Evolutionary conservation across 2,797 vertebrate species (phyloP).

Genomic region (Anguilla anguilla): DNA sequence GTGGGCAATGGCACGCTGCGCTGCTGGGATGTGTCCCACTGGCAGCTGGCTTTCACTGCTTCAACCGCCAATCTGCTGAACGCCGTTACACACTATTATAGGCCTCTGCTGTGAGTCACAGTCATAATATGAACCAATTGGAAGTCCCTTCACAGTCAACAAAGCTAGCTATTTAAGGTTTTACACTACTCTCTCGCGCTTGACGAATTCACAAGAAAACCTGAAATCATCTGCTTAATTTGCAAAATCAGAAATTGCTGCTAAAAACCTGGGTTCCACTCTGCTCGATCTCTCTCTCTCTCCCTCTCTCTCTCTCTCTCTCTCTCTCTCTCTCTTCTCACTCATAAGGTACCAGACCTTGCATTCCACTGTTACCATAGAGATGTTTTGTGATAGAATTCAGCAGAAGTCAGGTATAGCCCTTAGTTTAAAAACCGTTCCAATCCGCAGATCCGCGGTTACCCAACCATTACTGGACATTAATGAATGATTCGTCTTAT

Average conservation of each 20-base stretch:
- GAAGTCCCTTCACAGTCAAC: not conserved
- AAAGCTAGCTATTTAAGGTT: constrained; percentile 1
- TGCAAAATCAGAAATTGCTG: not conserved
- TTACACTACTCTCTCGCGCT: not conserved
- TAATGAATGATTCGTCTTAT: constrained; percentile 69
- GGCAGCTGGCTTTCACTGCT: constrained; percentile 49
- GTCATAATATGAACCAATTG: not conserved
- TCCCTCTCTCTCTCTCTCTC: constrained; percentile 46
- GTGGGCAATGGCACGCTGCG: too few species aligned
- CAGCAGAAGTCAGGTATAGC: constrained; percentile 59
- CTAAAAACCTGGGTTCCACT: constrained; percentile 14
- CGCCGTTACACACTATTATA: not conserved
- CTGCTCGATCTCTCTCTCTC: constrained; percentile 49
- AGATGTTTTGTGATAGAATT: constrained; percentile 60
- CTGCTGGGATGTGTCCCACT: constrained; percentile 20
- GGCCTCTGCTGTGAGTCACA: not conserved
- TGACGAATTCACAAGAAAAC: not conserved
- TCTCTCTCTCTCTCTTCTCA: constrained; percentile 38
- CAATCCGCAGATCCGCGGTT: constrained; percentile 46
- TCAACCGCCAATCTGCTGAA: constrained; percentile 42
- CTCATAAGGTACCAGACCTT: constrained; percentile 45
- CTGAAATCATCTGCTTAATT: not conserved
- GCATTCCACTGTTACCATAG: constrained; percentile 71
- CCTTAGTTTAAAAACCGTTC: constrained; percentile 58
- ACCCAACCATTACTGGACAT: constrained; percentile 61